Conservation (phyloP, 2,888 invertebrate genomes). For the Spisula solida region DNA sequence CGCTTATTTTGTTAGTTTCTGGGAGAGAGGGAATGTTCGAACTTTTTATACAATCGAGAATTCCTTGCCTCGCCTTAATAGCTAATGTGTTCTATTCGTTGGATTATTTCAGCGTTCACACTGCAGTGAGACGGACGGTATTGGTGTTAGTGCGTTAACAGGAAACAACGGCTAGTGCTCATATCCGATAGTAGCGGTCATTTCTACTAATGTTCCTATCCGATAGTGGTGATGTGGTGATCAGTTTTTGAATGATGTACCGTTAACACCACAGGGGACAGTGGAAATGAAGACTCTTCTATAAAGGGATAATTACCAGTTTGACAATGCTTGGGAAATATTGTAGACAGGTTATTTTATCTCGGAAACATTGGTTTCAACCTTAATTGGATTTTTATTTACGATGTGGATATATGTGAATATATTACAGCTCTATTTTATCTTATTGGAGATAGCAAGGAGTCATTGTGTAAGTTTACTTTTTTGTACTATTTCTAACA, state of each 20-base stretch:
- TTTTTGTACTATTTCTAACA: neutral
- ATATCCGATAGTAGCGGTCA: neutral
- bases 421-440: constrained; percentile 39
- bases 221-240: constrained; percentile 14
- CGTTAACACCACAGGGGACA: constrained; percentile 36
- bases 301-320: constrained; percentile 50
- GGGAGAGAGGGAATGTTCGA: neutral
- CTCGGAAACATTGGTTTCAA: constrained; percentile 31
- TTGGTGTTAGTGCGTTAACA: constrained; percentile 18
- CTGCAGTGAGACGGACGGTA: neutral
- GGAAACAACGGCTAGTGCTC: neutral
- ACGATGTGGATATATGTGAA: constrained; percentile 47
- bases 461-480: constrained; percentile 35
- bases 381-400: constrained; percentile 41
- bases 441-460: constrained; percentile 43
- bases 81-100: neutral
- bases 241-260: constrained; percentile 20
- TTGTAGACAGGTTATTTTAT: constrained; percentile 46
- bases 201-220: constrained; percentile 3
- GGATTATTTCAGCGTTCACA: neutral
- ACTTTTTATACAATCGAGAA: neutral
- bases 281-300: constrained; percentile 40
- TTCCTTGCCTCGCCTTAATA: neutral
- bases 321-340: constrained; percentile 47
- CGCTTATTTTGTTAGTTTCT: neutral